Conservation (phyloP, 53 echinoderm and acorn worm genomes). For the Holothuria scabra region DNA sequence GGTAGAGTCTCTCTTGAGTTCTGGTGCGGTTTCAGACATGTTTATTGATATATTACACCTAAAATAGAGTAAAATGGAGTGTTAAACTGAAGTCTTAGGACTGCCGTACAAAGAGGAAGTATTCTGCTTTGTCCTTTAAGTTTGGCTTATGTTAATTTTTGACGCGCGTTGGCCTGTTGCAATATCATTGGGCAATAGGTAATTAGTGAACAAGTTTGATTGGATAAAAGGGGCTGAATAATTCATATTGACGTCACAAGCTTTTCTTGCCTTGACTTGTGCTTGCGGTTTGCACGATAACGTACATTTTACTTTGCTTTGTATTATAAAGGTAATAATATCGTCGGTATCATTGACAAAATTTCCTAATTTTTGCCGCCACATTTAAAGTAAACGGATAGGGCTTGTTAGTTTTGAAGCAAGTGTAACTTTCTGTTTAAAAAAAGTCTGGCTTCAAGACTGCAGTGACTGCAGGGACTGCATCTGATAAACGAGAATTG, state of each 20-base stretch:
- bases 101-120: slow-evolving; percentile 46
- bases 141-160: slow-evolving; percentile 53
- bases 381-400: too few relatives aligned
- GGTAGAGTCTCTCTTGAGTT: slow-evolving; percentile 85
- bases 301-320: too few relatives aligned
- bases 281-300: neutral
- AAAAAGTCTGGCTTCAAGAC: too few relatives aligned
- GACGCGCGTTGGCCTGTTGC: slow-evolving; percentile 32
- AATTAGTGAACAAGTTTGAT: neutral
- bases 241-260: slow-evolving; percentile 20
- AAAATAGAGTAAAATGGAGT: neutral
- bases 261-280: neutral
- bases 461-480: too few relatives aligned
- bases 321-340: too few relatives aligned
- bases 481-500: too few relatives aligned
- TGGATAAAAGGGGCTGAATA: neutral
- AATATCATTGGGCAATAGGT: slow-evolving; percentile 23
- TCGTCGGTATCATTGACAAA: too few relatives aligned
- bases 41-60: neutral
- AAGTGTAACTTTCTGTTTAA: too few relatives aligned
- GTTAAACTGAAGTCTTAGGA: neutral
- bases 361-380: too few relatives aligned
- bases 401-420: too few relatives aligned
- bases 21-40: slow-evolving; percentile 85
- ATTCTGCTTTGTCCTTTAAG: slow-evolving; percentile 36